A percentile compares a stretch with the other conserved stretches of the same genome.
Conservation (phyloP, 2,888 invertebrate species). For the Drosophila incognita region DNA sequence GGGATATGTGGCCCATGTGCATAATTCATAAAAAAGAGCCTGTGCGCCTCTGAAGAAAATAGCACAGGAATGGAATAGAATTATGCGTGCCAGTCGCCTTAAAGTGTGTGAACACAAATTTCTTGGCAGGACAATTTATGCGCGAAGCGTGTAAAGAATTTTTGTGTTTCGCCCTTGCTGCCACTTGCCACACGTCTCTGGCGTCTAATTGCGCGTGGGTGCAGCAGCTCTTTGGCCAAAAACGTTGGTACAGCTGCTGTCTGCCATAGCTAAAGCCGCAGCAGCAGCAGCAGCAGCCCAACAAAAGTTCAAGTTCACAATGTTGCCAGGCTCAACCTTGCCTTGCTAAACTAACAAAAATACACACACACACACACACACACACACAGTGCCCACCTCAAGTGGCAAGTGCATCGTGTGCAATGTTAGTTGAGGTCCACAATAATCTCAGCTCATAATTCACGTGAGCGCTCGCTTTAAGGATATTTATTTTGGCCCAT, state of each 20-base stretch:
- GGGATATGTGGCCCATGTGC: conserved; percentile 9
- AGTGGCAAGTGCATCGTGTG: conserved; percentile 42
- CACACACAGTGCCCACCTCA: conserved; percentile 27
- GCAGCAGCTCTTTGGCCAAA: conserved; percentile 36
- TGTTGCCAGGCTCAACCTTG: conserved; percentile 48
- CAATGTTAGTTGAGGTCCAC: conserved; percentile 28
- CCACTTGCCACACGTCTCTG: conserved; percentile 4
- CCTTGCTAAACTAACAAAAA: conserved; percentile 27
- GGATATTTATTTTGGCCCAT: conserved; percentile 20
- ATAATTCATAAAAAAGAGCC: conserved; percentile 46
- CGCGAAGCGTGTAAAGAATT: conserved; percentile 51
- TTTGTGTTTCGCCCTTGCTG: conserved; percentile 10
- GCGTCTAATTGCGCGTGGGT: conserved; percentile 52
- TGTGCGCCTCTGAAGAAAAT: conserved; percentile 53
- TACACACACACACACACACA: conserved; percentile 23
- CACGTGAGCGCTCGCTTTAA: conserved; percentile 25
- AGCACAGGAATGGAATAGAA: conserved; percentile 43
- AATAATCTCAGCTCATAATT: conserved; percentile 30
- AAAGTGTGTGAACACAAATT: conserved; percentile 42
- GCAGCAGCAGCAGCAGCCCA: conserved; percentile 24
- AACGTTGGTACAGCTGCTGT: conserved; percentile 41
- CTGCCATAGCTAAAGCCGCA: conserved; percentile 56
- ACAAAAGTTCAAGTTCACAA: conserved; percentile 63
- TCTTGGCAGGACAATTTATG: conserved; percentile 48
- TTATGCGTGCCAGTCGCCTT: conserved; percentile 51